These are phyloP conservation scores for Chelonoidis abingdonii DNA, from an alignment of 2,113 vertebrate species.

Conservation along the genomic window DNA sequence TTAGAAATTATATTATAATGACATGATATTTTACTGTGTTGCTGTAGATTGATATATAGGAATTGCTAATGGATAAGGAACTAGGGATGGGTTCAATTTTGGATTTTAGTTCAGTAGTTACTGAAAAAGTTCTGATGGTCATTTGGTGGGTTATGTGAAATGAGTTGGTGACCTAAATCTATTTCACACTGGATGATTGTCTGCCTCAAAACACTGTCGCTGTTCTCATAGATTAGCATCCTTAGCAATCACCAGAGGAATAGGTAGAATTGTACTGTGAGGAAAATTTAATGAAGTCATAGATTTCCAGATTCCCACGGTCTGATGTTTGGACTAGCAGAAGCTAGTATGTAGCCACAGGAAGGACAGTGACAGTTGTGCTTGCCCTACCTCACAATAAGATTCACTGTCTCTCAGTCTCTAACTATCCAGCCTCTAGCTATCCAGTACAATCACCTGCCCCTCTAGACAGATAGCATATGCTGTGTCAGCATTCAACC, in stretches of 20 bases:
- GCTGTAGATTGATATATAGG: background rate
- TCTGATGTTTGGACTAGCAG: background rate
- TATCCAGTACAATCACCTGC: background rate
- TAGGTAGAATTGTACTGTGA: background rate
- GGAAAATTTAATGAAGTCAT: background rate
- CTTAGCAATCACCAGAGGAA: background rate
- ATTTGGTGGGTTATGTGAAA: background rate
- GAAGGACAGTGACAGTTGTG: background rate
- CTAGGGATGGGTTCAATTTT: background rate
- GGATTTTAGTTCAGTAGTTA: background rate
- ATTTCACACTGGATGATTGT: background rate
- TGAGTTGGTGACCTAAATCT: background rate
- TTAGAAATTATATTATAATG: slow-evolving; percentile 4
- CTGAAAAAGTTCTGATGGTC: background rate
- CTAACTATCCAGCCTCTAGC: background rate
- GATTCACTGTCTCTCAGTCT: background rate
- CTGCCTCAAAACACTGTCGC: accelerated
- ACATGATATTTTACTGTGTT: background rate
- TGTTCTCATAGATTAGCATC: background rate
- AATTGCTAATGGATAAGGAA: background rate
- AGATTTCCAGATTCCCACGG: background rate
- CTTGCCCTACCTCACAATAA: background rate
- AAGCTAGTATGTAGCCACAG: background rate
- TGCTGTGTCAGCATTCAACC: background rate
- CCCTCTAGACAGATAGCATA: background rate